These are phyloP conservation scores for Hydropsyche betteni DNA, from an alignment of 2,888 invertebrate species.

Conservation along the genomic window DNA sequence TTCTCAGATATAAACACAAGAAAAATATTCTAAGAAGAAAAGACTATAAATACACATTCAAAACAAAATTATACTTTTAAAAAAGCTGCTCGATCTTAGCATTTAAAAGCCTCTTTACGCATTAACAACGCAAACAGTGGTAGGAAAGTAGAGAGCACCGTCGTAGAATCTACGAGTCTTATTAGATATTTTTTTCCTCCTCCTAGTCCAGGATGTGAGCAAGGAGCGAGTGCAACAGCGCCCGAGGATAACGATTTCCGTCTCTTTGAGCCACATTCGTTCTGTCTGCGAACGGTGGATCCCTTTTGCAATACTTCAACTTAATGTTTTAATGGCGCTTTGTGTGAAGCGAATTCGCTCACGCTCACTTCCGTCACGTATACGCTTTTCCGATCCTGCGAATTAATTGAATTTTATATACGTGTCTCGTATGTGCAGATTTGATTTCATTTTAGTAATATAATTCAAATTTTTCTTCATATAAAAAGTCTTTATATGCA, in stretches of 20 bases:
- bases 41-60: no score
- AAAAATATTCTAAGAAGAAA: no score
- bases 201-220: conserved; percentile 36
- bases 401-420: no score
- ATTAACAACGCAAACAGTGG: no score
- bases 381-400: no score
- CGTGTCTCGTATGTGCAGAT: no score
- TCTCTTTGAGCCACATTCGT: conserved; percentile 45
- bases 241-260: conserved; percentile 51
- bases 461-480: not conserved
- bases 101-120: no score
- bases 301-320: conserved; percentile 43
- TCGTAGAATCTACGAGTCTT: conserved; percentile 7
- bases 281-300: conserved; percentile 26
- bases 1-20: no score
- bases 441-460: no score
- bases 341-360: conserved; percentile 22
- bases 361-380: not conserved
- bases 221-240: conserved; percentile 47
- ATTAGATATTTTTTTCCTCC: conserved; percentile 43
- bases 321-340: conserved; percentile 47
- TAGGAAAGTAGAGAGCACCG: no score
- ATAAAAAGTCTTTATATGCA: not conserved
- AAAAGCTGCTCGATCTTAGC: no score
- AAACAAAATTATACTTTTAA: no score